Conservation (phyloP, 2,797 vertebrate genomes). For the Danionella dracula region DNA sequence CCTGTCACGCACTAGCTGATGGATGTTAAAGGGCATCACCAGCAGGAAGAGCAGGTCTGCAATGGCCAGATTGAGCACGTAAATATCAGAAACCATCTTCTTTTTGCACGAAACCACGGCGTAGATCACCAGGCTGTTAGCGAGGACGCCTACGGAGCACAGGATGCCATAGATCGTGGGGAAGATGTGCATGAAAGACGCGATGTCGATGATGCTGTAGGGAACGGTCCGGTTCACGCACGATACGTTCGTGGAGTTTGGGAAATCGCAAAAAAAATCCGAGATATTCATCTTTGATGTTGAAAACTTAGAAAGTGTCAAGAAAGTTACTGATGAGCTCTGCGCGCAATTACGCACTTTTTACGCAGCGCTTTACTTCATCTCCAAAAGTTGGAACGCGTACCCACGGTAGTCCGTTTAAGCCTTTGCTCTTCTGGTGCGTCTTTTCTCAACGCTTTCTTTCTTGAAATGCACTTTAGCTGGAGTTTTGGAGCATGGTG, state of each 20-base stretch:
- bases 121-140: constrained; percentile 75
- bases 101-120: constrained; percentile 74
- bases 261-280: constrained; percentile 48
- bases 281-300: constrained; percentile 63
- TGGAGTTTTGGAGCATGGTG: background rate
- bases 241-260: constrained; percentile 48
- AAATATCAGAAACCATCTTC: constrained; percentile 78
- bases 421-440: background rate
- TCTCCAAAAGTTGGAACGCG: background rate
- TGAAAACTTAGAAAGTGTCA: background rate
- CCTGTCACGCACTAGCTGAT: constrained; percentile 74
- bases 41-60: constrained; percentile 77
- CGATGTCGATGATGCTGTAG: constrained; percentile 55
- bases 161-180: constrained; percentile 74
- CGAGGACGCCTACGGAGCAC: constrained; percentile 69
- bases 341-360: background rate
- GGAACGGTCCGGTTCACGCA: constrained; percentile 44
- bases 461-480: background rate
- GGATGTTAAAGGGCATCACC: constrained; percentile 80
- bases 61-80: constrained; percentile 75
- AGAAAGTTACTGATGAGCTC: background rate
- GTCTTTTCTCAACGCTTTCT: background rate
- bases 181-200: constrained; percentile 75
- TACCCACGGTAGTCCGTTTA: background rate
- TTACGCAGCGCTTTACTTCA: background rate